A percentile compares a stretch with the other conserved stretches of the same genome.
These are phyloP conservation scores for Aproaerema taeniolella DNA, from an alignment of 2,888 invertebrate genomes.

Conservation along the genomic window DNA sequence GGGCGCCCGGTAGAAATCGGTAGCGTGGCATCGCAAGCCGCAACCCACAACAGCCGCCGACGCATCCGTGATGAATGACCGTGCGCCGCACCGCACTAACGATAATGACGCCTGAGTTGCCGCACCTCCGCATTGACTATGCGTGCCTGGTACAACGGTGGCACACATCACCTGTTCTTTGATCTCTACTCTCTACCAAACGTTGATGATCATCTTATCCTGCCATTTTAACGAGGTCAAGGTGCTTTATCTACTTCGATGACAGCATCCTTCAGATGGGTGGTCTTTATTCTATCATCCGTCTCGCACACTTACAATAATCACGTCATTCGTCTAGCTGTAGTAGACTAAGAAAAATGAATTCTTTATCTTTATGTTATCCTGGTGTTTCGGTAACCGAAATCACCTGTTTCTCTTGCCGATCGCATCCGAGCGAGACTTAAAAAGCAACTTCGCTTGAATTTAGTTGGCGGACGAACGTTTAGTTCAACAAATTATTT, in stretches of 20 bases:
- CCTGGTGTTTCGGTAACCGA: conserved; percentile 32
- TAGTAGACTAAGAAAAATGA: no score
- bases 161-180: conserved; percentile 48
- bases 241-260: conserved; percentile 2
- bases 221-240: conserved; percentile 5
- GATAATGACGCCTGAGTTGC: conserved; percentile 27
- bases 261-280: neutral
- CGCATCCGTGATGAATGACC: conserved; percentile 28
- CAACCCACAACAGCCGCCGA: conserved; percentile 6
- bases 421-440: conserved; percentile 10
- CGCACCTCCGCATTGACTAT: conserved; percentile 31
- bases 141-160: conserved; percentile 39
- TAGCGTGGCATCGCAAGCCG: conserved; percentile 11
- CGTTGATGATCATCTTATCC: neutral
- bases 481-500: no score
- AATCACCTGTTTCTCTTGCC: conserved; percentile 38
- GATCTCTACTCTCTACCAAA: conserved; percentile 23
- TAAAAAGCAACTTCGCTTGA: no score
- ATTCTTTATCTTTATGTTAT: conserved; percentile 27
- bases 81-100: conserved; percentile 23
- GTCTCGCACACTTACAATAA: neutral
- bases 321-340: neutral
- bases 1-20: conserved; percentile 15
- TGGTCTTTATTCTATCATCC: neutral
- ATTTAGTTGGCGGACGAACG: no score